Evolutionary conservation across 2,888 invertebrate genomes (phyloP), one percentile per base, ranked within the genome.

Genomic region (Reticulitermes lucifugus): DNA sequence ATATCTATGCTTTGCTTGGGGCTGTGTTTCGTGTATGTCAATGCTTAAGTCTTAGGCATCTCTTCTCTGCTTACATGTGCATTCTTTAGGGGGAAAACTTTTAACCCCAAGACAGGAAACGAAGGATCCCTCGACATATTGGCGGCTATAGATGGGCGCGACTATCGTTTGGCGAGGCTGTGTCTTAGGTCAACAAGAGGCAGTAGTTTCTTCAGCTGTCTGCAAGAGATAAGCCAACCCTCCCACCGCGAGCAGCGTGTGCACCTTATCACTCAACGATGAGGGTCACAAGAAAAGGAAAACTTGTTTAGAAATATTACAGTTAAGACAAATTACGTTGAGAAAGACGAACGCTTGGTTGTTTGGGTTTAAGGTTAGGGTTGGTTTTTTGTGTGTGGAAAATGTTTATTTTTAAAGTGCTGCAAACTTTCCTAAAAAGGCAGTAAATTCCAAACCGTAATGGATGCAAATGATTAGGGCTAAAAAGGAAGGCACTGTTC

Each of bases 181-280:
- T 70, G 70, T 25, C 12, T 70, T 70, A 29, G 70, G 70, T 73
- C 73, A 73, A 77, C 77, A 77, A 73, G 43, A 41, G 46, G 77
- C 77, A n/a, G 46, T 21, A 4, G 77, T 77, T 77, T 77, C 46
- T 77, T 46, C 77, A 77, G 77, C 77, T 77, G 77, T 46, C 77
- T 77, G 35, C 77, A 18, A 46, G 77, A 77, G 77, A 77, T 77
- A 77, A 77, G 77, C 18, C 77, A 77, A 10, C 77, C 77, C 77
- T 21, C 46, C 46, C 46, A 25, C 35, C n/a, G 14, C 21, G 73
- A 29, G 35, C 29, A 73, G 25, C 12, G 73, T 41, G n/a, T 77
- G 77, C 77, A 77, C n/a, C 51, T 77, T 77, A 77, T 77, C 77
- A 77, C 9, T 77, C 77, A 73, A 41, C 73, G 35, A 5, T 10